Conservation (phyloP, 2,888 invertebrate genomes). For the Heliconius ismenius region DNA sequence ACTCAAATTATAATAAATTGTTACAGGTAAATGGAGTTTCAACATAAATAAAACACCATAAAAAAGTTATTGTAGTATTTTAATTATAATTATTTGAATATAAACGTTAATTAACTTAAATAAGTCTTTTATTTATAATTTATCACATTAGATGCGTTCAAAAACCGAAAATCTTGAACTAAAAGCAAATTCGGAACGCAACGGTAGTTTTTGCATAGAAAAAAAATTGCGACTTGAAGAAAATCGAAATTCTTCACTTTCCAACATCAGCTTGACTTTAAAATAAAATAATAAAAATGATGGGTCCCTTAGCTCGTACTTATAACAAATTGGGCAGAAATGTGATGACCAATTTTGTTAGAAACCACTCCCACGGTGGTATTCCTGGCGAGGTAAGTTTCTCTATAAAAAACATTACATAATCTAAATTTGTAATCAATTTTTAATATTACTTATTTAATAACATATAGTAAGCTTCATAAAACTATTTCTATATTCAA, state of each 20-base stretch:
- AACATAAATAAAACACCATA: neutral
- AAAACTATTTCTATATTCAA: neutral
- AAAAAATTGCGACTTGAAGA: slow-evolving; percentile 43
- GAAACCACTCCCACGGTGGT: slow-evolving; percentile 73
- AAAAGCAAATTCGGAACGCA: slow-evolving; percentile 52
- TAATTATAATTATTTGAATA: slow-evolving; percentile 26
- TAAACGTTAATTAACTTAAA: slow-evolving; percentile 13
- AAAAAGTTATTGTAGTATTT: slow-evolving; percentile 15
- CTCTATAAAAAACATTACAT: slow-evolving; percentile 64
- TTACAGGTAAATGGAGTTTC: slow-evolving; percentile 24
- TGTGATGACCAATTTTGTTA: slow-evolving; percentile 70
- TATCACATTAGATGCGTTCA: slow-evolving; percentile 53
- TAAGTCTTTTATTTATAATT: slow-evolving; percentile 27
- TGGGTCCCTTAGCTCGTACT: slow-evolving; percentile 67
- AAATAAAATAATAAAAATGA: slow-evolving; percentile 53
- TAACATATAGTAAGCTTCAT: slow-evolving; percentile 17
- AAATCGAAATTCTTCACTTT: slow-evolving; percentile 50
- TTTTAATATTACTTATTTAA: slow-evolving; percentile 21
- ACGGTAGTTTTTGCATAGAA: slow-evolving; percentile 54
- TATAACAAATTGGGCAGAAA: slow-evolving; percentile 71
- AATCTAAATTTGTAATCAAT: slow-evolving; percentile 49
- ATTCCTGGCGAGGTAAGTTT: slow-evolving; percentile 76
- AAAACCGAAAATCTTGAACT: slow-evolving; percentile 46
- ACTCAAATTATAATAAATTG: neutral
- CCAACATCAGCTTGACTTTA: slow-evolving; percentile 8